Base-by-base conservation (phyloP, 2,113 vertebrate species). In the Glaucomys volans region DNA sequence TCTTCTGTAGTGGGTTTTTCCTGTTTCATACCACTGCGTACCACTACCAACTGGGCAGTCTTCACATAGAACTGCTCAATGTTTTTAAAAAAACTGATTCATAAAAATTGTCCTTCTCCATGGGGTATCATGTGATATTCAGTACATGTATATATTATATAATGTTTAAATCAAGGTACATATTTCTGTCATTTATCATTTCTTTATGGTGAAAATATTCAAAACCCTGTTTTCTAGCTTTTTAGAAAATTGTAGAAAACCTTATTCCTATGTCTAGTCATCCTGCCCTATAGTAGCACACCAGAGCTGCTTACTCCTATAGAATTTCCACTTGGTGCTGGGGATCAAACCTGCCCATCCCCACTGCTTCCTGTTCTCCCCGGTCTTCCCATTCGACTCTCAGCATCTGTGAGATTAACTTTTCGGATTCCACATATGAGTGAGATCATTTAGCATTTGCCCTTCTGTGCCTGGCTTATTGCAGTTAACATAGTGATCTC, bases 11-110 rank as follows among this genome's bases (percentile, higher is more conserved):
- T 44, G 16, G n/a, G 42, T 11, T 67, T 84, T 32, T 37, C 81
- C 30, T 89, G 66, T 28, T 80, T 86, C 69, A n/a, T n/a, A n/a
- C n/a, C n/a, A 20, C 92, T 97, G 35, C 75, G 37, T 71, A 3
- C 84, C 93, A 18, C 83, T 64, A 57, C 76, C 62, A 30, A 28
- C 80, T 0, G 44, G 72, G 71, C 94, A 18, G 2, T 54, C 75
- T 59, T 79, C 42, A 57, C 75, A 50, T 85, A 32, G 67, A 93
- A 80, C 88, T 66, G 8, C 9, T 50, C 74, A 52, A n/a, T 72
- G 59, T 8, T 30, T 67, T 22, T 52, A n/a, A 69, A 62, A 84
- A 30, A 57, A 57, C 52, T 5, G 7, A 14, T 93, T 57, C 26
- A 22, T 71, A 80, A 47, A 62, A 32, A 62, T 22, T 47, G 10